Base-by-base conservation (phyloP, 2,113 vertebrate species). In the Phaetusa simplex region DNA sequence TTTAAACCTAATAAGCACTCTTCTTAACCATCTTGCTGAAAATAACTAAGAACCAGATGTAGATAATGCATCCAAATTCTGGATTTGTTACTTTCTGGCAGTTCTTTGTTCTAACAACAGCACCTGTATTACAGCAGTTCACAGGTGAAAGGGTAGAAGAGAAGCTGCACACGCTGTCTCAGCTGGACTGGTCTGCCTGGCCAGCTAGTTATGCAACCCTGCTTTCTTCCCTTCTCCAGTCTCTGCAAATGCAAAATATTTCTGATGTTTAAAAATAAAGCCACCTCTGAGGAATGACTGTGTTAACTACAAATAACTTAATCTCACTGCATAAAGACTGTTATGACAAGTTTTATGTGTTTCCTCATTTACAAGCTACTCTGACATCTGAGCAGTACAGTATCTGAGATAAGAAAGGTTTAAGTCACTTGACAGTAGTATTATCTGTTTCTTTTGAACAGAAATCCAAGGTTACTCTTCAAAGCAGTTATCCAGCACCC, bases 31-130 rank as follows among this genome's bases (percentile, higher is more conserved):
- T 21, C 34, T 93, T 17, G 53, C 95, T 7, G 14, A 21, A 11
- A 47, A 8, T 14, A 70, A 43, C 9, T 9, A 12, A 20, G 59
- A 89, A 7, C 14, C 43, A 45, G 14, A 42, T 7, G 4, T 5
- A 76, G 32, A 23, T 8, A 66, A 23, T 3, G 10, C 59, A 38
- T 12, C 17, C 8, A 66, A 96, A 18, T 96, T 95, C n/a, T 96
- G 89, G 81, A 52, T 73, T 49, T 97, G 94, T 61, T 97, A 97
- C 38, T 53, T 89, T 26, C 95, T 96, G 40, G 94, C 93, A 49
- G 49, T 86, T 86, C 74, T 98, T 43, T 91, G 82, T 9, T 98
- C 70, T 81, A 98, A 92, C n/a, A 97, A 40, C 38, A 15, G 50
- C 18, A 32, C 78, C 16, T 52, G 32, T 23, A 47, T 91, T 11